Evolutionary conservation across 2,113 vertebrate species (phyloP).

Genomic region (Ptilonorhynchus violaceus): DNA sequence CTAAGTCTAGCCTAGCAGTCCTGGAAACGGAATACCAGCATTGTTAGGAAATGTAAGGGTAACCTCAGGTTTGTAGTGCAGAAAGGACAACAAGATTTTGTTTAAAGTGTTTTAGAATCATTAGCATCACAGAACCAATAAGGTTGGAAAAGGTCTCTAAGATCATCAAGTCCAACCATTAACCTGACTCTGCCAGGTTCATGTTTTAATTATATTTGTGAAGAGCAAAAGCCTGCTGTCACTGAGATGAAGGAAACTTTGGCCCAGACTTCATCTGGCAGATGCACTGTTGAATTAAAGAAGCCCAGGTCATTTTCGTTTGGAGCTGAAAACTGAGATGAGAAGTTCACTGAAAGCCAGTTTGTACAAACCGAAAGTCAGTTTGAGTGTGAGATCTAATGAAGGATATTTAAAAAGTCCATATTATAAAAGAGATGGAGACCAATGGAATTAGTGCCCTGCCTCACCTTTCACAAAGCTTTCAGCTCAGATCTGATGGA

Average conservation of each 20-base stretch:
- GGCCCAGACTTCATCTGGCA: not conserved
- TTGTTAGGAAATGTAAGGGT: not conserved
- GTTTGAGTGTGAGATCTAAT: not conserved
- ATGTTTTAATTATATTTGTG: not conserved
- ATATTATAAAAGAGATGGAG: not conserved
- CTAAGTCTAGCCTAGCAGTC: not conserved
- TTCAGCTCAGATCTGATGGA: not conserved
- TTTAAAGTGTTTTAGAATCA: not conserved
- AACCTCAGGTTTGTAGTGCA: not conserved
- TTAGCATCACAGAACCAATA: not conserved
- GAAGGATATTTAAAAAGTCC: not conserved
- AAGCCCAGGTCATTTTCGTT: not conserved
- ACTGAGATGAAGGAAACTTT: not conserved
- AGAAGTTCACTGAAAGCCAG: not conserved
- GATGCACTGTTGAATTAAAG: not conserved
- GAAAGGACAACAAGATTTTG: not conserved
- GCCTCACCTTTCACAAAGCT: not conserved
- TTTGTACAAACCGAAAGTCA: not conserved
- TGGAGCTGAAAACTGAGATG: not conserved
- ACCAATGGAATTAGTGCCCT: not conserved
- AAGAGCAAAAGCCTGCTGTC: not conserved
- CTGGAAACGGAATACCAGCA: not conserved
- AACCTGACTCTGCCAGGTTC: not conserved
- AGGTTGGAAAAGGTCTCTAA: not conserved
- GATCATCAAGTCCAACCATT: not conserved